These are phyloP conservation scores for Holacanthus passer DNA, from an alignment of 2,113 vertebrate genomes.

Conservation along the genomic window DNA sequence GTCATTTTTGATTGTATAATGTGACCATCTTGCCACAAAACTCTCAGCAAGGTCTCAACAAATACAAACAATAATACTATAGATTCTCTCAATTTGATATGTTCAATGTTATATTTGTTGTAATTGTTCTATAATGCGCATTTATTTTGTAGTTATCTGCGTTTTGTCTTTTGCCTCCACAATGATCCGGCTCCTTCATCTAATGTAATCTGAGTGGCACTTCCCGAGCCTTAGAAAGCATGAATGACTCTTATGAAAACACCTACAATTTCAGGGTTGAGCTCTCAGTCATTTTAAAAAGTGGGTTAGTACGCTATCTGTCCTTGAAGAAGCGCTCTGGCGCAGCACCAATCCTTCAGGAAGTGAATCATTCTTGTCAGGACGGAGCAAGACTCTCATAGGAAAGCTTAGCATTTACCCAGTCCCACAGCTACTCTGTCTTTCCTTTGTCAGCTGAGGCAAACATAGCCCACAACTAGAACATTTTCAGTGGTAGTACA, in stretches of 20 bases:
- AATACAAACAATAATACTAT: neutral
- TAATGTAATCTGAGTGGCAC: conserved; percentile 30
- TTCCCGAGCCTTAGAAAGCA: conserved; percentile 47
- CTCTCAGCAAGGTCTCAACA: neutral
- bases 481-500: conserved; percentile 50
- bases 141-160: neutral
- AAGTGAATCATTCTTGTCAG: conserved; percentile 72
- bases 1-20: neutral
- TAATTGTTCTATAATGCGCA: neutral
- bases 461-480: conserved; percentile 57
- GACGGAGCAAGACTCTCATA: conserved; percentile 60
- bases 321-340: conserved; percentile 76
- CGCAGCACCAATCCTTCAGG: conserved; percentile 70
- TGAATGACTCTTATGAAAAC: conserved; percentile 56
- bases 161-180: neutral
- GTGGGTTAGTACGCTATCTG: conserved; percentile 72
- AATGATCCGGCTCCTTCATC: conserved; percentile 9
- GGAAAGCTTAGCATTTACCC: conserved; percentile 66
- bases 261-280: conserved; percentile 51
- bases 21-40: neutral
- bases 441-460: conserved; percentile 53
- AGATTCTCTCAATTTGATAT: neutral
- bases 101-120: neutral
- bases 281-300: conserved; percentile 64
- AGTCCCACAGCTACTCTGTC: conserved; percentile 65